Evolutionary conservation across 2,888 invertebrate species (phyloP).

Genomic region (Limnephilus rhombicus): DNA sequence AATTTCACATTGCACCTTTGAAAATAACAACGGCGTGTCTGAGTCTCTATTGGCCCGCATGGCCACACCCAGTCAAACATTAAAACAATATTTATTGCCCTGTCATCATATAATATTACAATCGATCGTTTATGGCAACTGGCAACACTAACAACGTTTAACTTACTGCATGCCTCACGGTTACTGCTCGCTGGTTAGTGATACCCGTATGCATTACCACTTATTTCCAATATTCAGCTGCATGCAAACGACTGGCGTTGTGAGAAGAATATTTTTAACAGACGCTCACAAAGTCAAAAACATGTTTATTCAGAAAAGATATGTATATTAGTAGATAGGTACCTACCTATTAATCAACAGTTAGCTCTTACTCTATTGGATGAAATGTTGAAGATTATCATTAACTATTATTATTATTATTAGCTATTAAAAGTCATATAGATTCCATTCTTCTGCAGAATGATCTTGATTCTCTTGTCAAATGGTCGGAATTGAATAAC

Average conservation of each 20-base stretch:
- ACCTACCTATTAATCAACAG: no score
- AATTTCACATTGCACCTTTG: neutral
- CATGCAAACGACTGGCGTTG: neutral
- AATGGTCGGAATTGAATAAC: no score
- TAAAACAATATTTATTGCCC: conserved; percentile 41
- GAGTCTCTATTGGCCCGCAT: conserved; percentile 34
- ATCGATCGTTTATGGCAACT: conserved; percentile 34
- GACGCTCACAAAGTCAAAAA: neutral
- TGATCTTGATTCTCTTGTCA: no score
- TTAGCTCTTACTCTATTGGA: no score
- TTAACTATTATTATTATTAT: no score
- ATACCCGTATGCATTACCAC: conserved; percentile 12
- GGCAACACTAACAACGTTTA: neutral
- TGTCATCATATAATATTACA: conserved; percentile 35
- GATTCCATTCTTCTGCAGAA: no score
- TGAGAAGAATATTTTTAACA: neutral
- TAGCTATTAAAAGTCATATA: no score
- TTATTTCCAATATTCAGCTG: neutral
- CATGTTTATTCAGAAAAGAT: neutral
- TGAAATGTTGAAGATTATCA: no score
- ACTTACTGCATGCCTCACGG: neutral
- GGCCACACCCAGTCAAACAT: conserved; percentile 21
- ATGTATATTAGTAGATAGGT: neutral
- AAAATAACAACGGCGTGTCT: neutral
- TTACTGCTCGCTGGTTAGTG: neutral